phyloP scores from a whole-genome alignment of 2,113 vertebrate genomes.

The Sorex araneus region DNA sequence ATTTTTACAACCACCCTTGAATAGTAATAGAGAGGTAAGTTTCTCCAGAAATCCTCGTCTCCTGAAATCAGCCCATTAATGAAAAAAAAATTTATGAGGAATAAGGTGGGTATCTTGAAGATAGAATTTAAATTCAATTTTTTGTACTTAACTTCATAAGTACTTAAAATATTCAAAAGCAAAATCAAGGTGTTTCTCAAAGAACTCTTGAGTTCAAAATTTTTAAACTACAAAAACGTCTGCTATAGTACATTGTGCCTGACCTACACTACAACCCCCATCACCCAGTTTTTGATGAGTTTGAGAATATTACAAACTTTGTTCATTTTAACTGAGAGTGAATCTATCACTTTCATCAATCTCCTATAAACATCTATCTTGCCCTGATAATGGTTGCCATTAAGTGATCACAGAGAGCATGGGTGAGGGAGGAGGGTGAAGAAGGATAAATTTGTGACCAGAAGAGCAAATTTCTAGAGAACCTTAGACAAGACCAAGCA shows the following conservation, averaged over 20 bases:
- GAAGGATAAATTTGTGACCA: constrained; percentile 20
- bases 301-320: constrained; percentile 59
- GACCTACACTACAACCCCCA: not conserved
- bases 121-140: constrained; percentile 53
- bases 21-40: not conserved
- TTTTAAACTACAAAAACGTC: constrained; percentile 54
- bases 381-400: constrained; percentile 13
- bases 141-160: not conserved
- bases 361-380: constrained; percentile 59
- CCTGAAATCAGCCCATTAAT: constrained; percentile 50
- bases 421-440: not conserved
- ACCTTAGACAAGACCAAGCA: constrained; percentile 54
- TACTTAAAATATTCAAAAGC: constrained; percentile 50
- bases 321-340: constrained; percentile 60
- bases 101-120: constrained; percentile 12
- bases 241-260: constrained; percentile 65
- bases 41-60: constrained; percentile 48
- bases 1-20: constrained; percentile 35
- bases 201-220: constrained; percentile 65
- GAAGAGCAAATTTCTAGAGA: constrained; percentile 44
- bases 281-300: constrained; percentile 43
- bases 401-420: constrained; percentile 18
- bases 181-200: constrained; percentile 71
- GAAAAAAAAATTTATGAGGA: no score
- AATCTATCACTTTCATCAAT: constrained; percentile 55